These are phyloP conservation scores for Cynocephalus volans DNA, from an alignment of 2,113 vertebrate genomes.

Conservation along the genomic window DNA sequence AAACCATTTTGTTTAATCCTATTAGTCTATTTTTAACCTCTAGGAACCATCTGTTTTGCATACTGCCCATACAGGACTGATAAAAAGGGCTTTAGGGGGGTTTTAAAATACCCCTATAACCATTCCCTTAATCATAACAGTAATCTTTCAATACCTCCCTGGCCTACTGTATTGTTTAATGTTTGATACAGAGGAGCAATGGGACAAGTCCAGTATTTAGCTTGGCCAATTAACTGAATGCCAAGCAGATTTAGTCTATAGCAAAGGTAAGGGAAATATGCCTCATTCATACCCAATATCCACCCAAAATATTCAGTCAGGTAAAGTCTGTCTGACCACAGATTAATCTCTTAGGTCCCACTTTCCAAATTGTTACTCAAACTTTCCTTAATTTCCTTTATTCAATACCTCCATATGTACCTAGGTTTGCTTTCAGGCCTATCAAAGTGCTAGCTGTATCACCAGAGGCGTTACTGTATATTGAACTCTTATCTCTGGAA, in stretches of 20 bases:
- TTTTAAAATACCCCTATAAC: neutral
- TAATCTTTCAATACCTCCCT: neutral
- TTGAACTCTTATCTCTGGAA: neutral
- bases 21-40: neutral
- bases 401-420: neutral
- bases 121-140: neutral
- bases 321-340: neutral
- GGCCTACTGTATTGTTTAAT: neutral
- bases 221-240: neutral
- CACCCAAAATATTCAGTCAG: neutral
- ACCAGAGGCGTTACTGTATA: neutral
- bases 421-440: neutral
- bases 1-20: neutral
- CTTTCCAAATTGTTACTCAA: neutral
- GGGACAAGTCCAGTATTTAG: neutral
- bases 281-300: neutral
- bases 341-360: neutral
- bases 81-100: neutral
- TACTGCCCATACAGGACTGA: neutral
- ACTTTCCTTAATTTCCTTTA: neutral
- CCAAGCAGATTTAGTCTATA: neutral
- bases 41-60: constrained; percentile 16
- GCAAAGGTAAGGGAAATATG: neutral
- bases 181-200: neutral
- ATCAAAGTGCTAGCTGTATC: neutral